A percentile compares a stretch with the other conserved stretches of the same genome.
Evolutionary conservation across 2,888 invertebrate species (phyloP).

Genomic region (Hedychridium roseum): DNA sequence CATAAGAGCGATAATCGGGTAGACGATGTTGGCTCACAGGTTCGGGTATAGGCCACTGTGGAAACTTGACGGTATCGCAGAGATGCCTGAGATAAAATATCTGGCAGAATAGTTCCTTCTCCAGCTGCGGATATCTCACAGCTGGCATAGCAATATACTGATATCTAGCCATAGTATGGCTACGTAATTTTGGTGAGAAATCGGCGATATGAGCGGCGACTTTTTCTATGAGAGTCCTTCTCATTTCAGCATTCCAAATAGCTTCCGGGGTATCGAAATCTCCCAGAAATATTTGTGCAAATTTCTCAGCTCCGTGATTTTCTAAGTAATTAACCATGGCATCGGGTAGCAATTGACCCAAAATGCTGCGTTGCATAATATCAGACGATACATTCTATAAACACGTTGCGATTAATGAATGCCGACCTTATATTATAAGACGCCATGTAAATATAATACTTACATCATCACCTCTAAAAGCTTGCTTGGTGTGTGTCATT

Average conservation of each 20-base stretch:
- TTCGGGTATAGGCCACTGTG: slow-evolving; percentile 97
- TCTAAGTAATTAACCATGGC: slow-evolving; percentile 99
- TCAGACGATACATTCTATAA: slow-evolving; percentile 68
- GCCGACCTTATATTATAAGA: slow-evolving; percentile 2
- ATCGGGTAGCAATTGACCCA: slow-evolving; percentile 94
- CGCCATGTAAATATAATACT: slow-evolving; percentile 42
- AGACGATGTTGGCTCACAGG: slow-evolving; percentile 72
- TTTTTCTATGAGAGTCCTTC: slow-evolving; percentile 94
- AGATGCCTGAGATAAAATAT: slow-evolving; percentile 97
- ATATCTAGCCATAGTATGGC: slow-evolving; percentile 94
- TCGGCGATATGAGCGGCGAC: slow-evolving; percentile 97
- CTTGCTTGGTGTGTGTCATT: slow-evolving; percentile 94
- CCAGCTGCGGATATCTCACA: slow-evolving; percentile 91
- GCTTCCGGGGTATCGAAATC: slow-evolving; percentile 99
- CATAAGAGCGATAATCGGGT: slow-evolving; percentile 9
- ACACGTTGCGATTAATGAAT: slow-evolving; percentile 3
- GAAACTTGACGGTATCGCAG: slow-evolving; percentile 89
- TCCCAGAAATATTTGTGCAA: slow-evolving; percentile 96
- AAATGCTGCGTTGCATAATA: slow-evolving; percentile 91
- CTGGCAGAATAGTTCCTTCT: slow-evolving; percentile 97
- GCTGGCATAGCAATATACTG: slow-evolving; percentile 95
- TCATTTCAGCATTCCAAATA: slow-evolving; percentile 99
- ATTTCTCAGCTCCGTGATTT: slow-evolving; percentile 97
- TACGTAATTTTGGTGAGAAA: slow-evolving; percentile 92
- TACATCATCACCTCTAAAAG: slow-evolving; percentile 91